A percentile compares a stretch with the other conserved stretches of the same genome.
Evolutionary conservation across 2,888 invertebrate genomes (phyloP).

Genomic region (Orthosia gothica): DNA sequence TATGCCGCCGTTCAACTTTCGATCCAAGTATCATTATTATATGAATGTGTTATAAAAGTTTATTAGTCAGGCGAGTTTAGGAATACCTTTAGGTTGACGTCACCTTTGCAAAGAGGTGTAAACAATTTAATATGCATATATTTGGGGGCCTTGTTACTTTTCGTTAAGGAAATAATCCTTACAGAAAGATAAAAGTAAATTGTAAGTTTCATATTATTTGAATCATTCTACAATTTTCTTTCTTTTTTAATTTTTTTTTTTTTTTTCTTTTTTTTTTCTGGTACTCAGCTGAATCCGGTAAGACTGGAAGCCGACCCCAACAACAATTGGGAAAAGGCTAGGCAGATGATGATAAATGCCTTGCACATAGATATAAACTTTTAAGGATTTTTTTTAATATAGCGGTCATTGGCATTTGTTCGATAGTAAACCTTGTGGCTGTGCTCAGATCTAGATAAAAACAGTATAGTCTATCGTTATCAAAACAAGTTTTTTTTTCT

Average conservation of each 20-base stretch:
- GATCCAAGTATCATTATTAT: slow-evolving; percentile 30
- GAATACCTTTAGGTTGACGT: slow-evolving; percentile 49
- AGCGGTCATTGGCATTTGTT: not conserved
- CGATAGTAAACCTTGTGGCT: not conserved
- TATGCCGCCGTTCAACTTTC: slow-evolving; percentile 21
- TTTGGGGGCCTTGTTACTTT: slow-evolving; percentile 19
- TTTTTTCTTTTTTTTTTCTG: too few relatives aligned
- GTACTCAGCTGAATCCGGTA: too few relatives aligned
- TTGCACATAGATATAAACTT: not conserved
- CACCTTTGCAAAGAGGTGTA: slow-evolving; percentile 26
- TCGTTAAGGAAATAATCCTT: not conserved
- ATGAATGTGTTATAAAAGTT: slow-evolving; percentile 44
- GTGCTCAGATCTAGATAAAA: not conserved
- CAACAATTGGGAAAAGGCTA: too few relatives aligned
- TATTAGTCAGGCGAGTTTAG: slow-evolving; percentile 44
- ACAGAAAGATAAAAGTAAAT: not conserved
- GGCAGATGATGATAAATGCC: too few relatives aligned
- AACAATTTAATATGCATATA: slow-evolving; percentile 25
- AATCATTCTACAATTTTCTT: not conserved
- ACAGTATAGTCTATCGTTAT: not conserved
- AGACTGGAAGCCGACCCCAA: too few relatives aligned
- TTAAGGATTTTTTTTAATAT: not conserved
- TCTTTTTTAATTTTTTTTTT: too few relatives aligned
- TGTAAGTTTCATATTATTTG: not conserved
- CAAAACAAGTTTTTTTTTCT: not conserved